Conservation (phyloP, 2,797 vertebrate species). For the Scarus forsteni region DNA sequence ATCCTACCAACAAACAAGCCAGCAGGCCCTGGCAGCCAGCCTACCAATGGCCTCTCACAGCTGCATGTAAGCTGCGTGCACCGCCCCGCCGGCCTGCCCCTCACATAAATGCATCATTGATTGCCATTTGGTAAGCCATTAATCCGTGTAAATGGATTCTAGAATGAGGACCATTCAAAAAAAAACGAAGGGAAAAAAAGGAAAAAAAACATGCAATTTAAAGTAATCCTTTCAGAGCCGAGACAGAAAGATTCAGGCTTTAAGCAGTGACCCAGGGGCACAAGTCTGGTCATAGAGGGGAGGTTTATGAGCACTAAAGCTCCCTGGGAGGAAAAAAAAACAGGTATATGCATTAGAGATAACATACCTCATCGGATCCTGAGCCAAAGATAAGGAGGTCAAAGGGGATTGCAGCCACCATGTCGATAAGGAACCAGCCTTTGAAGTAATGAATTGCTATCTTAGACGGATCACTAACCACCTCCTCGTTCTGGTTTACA, state of each 20-base stretch:
- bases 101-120: conserved; percentile 87
- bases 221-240: conserved; percentile 81
- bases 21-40: conserved; percentile 70
- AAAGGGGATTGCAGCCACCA: conserved; percentile 99
- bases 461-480: conserved; percentile 97
- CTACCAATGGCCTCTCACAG: conserved; percentile 77
- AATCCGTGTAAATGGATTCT: conserved; percentile 87
- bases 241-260: conserved; percentile 75
- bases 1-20: conserved; percentile 76
- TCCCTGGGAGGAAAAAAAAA: conserved; percentile 41
- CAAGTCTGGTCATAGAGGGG: conserved; percentile 59
- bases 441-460: conserved; percentile 99
- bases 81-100: conserved; percentile 71
- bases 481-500: conserved; percentile 98
- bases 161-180: conserved; percentile 84
- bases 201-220: conserved; percentile 75
- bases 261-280: conserved; percentile 70
- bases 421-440: conserved; percentile 99
- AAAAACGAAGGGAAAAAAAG: conserved; percentile 60
- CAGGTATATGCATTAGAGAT: conserved; percentile 35
- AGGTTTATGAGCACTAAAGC: conserved; percentile 53
- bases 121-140: conserved; percentile 87
- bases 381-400: conserved; percentile 99
- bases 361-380: conserved; percentile 98
- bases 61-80: conserved; percentile 80